These are phyloP conservation scores for Parauchenoglanis punctatus DNA, from an alignment of 2,797 vertebrate species.

Conservation along the genomic window DNA sequence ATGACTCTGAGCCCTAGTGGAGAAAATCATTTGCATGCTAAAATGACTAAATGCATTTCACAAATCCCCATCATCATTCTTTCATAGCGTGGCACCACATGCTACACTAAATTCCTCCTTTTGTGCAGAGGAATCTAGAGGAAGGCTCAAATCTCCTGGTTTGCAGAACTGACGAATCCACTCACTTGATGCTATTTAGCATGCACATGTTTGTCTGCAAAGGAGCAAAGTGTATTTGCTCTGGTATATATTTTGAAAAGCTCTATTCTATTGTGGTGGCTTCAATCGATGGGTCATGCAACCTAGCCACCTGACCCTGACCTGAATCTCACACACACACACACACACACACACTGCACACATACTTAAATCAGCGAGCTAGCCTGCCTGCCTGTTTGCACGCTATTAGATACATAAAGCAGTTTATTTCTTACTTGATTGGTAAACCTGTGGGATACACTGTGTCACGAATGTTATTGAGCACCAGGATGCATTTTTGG, in stretches of 20 bases:
- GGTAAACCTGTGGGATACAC: not conserved
- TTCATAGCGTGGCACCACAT: not conserved
- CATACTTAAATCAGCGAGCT: not conserved
- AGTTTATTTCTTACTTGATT: not conserved
- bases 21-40: not conserved
- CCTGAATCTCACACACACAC: constrained; percentile 24
- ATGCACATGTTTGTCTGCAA: not conserved
- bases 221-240: not conserved
- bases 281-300: constrained; percentile 36
- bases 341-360: constrained; percentile 20
- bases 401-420: not conserved
- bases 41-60: constrained; percentile 2
- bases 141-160: constrained; percentile 9
- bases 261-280: constrained; percentile 18
- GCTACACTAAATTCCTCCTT: constrained; percentile 22
- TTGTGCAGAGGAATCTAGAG: not conserved
- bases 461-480: not conserved
- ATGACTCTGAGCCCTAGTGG: not conserved
- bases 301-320: constrained; percentile 33
- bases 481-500: not conserved
- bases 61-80: constrained; percentile 33
- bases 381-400: not conserved
- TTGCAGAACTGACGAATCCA: constrained; percentile 18
- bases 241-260: constrained; percentile 51
- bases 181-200: not conserved